Evolutionary conservation across 1,140 invertebrate genomes (phyloP), one percentile per base, ranked within the genome.

Genomic region (Camponotus pennsylvanicus): DNA sequence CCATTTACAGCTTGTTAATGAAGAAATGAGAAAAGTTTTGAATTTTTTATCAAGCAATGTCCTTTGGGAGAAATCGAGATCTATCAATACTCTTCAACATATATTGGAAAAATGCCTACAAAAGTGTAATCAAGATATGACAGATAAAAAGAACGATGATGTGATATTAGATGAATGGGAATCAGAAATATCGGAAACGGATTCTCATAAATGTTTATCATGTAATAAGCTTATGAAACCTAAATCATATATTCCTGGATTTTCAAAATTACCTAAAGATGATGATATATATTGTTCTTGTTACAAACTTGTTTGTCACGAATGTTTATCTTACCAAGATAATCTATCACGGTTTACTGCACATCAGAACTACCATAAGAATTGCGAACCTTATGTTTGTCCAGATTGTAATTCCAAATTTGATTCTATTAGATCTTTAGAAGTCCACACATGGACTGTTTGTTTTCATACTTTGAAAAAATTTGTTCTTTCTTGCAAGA

Each of bases 281-380:
- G 90, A 92, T 18, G 32, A 70, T 0, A 9, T 76, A 3, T 94
- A 93, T 75, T 95, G 94, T 70, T 78, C 89, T 3, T 95, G 94
- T 69, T 90, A 90, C 5, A 94, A 94, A 40, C 91, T 87, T 52
- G 86, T 94, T 69, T 95, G 94, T 73, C 86, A 92, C 32, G 87
- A 91, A 52, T 95, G 94, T 66, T 79, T 88, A 40, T 87, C 89
- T 1, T 93, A 91, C 21, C 93, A 95, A 64, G 94, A 92, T 6
- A 92, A 42, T 27, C 27, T 49, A 0, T 18, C 67, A 0, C 91
- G 92, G 3, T 93, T 94, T 42, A 61, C 83, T 15, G 84, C 90
- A 0, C 94, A 95, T 80, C 52, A 93, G n/a, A 93, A 91, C 15
- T 94, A 92, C 49, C 94, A 95, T 52, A 89, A 91, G 1, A 92